Percentiles rank a stretch among this genome's conserved stretches.
phyloP scores from a whole-genome alignment of 2,888 invertebrate genomes.

The Bellardia pandia region DNA sequence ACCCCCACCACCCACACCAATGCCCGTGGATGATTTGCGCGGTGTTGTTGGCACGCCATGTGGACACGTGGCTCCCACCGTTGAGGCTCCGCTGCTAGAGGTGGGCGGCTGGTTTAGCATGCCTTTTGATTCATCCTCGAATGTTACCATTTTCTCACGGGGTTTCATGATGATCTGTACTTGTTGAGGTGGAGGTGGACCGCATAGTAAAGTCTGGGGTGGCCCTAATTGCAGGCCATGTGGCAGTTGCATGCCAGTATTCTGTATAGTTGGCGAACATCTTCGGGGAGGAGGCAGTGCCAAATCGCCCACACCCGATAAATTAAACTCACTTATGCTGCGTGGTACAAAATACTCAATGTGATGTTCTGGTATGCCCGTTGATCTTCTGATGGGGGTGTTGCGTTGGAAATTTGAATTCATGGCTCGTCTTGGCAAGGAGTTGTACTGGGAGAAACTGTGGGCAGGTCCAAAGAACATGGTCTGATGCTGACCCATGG shows the following conservation, averaged over 20 bases:
- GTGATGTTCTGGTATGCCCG: constrained; percentile 86
- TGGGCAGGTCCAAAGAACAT: constrained; percentile 84
- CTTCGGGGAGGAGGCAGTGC: constrained; percentile 85
- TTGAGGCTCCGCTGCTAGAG: constrained; percentile 57
- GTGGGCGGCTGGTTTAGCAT: constrained; percentile 69
- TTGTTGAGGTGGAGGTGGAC: constrained; percentile 81
- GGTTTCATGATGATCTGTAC: constrained; percentile 85
- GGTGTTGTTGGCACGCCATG: constrained; percentile 84
- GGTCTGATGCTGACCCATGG: constrained; percentile 81
- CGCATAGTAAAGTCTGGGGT: constrained; percentile 81
- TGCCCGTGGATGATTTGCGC: constrained; percentile 78
- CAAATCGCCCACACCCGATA: constrained; percentile 88
- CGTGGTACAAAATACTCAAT: constrained; percentile 93
- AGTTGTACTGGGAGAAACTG: constrained; percentile 85
- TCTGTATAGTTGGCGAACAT: constrained; percentile 80
- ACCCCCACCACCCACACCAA: constrained; percentile 84
- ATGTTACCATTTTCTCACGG: constrained; percentile 92
- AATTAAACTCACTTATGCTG: constrained; percentile 92
- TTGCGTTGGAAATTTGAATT: constrained; percentile 86
- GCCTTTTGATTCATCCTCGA: constrained; percentile 88
- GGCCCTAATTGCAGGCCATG: constrained; percentile 80
- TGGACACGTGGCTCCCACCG: constrained; percentile 79
- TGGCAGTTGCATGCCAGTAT: constrained; percentile 77
- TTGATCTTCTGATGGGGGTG: constrained; percentile 87
- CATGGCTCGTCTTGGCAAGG: constrained; percentile 85